A percentile compares a stretch with the other conserved stretches of the same genome.
Conservation (phyloP, 35 echinoderm and acorn worm genomes). For the Anneissia japonica region DNA sequence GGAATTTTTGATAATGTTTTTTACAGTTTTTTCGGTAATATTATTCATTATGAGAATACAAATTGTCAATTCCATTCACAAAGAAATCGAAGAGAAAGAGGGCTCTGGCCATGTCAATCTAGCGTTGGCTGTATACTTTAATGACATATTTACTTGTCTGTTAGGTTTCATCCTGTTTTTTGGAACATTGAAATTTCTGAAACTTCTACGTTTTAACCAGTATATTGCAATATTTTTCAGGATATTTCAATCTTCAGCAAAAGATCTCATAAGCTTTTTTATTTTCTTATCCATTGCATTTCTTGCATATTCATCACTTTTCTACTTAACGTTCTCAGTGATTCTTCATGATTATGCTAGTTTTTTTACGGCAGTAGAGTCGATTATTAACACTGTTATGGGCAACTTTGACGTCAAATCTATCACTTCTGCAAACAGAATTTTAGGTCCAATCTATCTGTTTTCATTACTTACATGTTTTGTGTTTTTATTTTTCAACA, state of each 20-base stretch:
- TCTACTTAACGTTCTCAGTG: conserved; percentile 53
- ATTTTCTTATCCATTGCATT: conserved; percentile 84
- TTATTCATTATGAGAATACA: conserved; percentile 70
- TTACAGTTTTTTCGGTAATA: conserved; percentile 43
- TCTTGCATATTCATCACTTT: conserved; percentile 58
- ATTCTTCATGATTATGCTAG: conserved; percentile 61
- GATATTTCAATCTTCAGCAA: conserved; percentile 50
- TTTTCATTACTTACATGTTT: conserved; percentile 73
- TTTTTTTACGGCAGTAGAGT: conserved; percentile 72
- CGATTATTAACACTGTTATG: conserved; percentile 55
- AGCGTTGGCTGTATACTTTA: conserved; percentile 88
- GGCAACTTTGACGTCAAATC: conserved; percentile 68
- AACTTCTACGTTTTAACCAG: conserved; percentile 79
- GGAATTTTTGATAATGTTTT: conserved; percentile 56
- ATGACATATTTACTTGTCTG: conserved; percentile 72
- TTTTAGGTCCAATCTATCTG: conserved; percentile 61
- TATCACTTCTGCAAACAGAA: conserved; percentile 19
- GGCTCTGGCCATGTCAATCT: conserved; percentile 72
- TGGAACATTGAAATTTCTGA: conserved; percentile 79
- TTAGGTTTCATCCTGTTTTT: conserved; percentile 77
- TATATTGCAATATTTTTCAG: conserved; percentile 71
- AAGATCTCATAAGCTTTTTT: conserved; percentile 73
- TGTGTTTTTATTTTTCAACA: conserved; percentile 87
- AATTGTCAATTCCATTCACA: conserved; percentile 40
- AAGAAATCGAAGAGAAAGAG: conserved; percentile 27